Conservation (phyloP, 1,140 invertebrate species). For the Frieseomelitta varia region DNA sequence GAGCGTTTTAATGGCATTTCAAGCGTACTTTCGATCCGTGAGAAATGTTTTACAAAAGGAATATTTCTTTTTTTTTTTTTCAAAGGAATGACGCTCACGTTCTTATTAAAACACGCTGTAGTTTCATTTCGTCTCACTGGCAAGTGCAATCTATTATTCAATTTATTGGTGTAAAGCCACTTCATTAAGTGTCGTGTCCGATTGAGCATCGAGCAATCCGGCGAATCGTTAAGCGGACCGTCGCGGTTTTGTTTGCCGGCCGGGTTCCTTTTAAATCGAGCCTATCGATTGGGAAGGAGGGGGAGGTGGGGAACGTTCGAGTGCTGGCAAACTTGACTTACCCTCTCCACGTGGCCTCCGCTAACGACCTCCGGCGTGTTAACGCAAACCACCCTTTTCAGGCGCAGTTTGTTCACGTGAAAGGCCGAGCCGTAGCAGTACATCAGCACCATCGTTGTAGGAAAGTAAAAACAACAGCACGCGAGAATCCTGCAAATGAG, state of each 20-base stretch:
- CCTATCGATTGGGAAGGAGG: conserved; percentile 7
- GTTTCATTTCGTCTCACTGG: background rate
- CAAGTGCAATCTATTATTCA: background rate
- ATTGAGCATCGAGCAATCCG: background rate
- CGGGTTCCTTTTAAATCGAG: conserved; percentile 10
- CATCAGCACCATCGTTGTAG: conserved; percentile 94
- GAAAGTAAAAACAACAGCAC: conserved; percentile 93
- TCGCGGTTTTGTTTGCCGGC: background rate
- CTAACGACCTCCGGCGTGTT: conserved; percentile 81
- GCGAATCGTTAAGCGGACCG: conserved; percentile 1
- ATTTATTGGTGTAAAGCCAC: background rate
- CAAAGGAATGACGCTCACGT: too few species aligned
- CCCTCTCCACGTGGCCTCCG: conserved; percentile 82
- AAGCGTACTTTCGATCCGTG: too few species aligned
- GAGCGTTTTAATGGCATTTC: too few species aligned
- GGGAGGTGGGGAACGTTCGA: conserved; percentile 1
- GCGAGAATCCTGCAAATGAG: conserved; percentile 86
- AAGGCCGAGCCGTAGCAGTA: conserved; percentile 94
- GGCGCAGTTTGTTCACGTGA: conserved; percentile 90
- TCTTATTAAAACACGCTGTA: background rate
- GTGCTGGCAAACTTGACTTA: conserved; percentile 69
- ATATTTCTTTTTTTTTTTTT: too few species aligned
- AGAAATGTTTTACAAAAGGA: too few species aligned
- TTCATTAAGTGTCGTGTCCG: background rate
- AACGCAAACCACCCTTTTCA: conserved; percentile 83